Percentiles rank a stretch among this genome's conserved stretches.
phyloP scores from a whole-genome alignment of 2,888 invertebrate species.

The Esperia sulphurella region DNA sequence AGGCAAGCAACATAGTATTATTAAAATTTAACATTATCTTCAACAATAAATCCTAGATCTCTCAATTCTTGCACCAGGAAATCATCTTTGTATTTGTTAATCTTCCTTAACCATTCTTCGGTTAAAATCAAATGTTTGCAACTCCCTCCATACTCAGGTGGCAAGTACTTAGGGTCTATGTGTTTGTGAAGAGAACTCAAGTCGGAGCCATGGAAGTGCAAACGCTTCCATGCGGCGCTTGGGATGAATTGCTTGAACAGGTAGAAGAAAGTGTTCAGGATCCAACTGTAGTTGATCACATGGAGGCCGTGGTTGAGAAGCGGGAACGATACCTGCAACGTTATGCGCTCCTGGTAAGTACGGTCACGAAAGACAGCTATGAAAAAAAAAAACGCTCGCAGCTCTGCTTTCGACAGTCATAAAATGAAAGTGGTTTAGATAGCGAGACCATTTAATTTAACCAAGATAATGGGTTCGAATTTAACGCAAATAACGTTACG shows the following conservation, averaged over 20 bases:
- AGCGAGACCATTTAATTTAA: not conserved
- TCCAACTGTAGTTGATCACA: conserved; percentile 88
- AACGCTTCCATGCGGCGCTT: conserved; percentile 78
- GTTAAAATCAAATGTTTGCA: conserved; percentile 77
- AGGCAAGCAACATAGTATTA: too few relatives aligned
- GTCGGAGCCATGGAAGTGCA: conserved; percentile 63
- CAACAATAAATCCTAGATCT: conserved; percentile 77
- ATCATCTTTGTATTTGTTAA: conserved; percentile 68
- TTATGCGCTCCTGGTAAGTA: conserved; percentile 11
- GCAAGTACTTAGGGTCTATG: conserved; percentile 55
- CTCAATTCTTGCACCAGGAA: conserved; percentile 80
- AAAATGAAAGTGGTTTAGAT: not conserved
- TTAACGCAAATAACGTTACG: too few relatives aligned
- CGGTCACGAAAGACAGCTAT: conserved; percentile 5
- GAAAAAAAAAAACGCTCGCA: conserved; percentile 1
- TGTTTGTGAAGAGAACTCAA: conserved; percentile 56
- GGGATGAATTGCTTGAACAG: conserved; percentile 88
- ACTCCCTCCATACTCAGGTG: conserved; percentile 62
- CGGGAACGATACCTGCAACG: conserved; percentile 83
- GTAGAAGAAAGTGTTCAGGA: conserved; percentile 86
- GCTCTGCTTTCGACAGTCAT: not conserved
- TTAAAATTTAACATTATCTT: conserved; percentile 13
- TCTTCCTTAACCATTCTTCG: conserved; percentile 82
- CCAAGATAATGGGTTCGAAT: not conserved
- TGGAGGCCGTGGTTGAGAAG: conserved; percentile 85